A percentile compares a stretch with the other conserved stretches of the same genome.
These are phyloP conservation scores for Heliconius sara DNA, from an alignment of 2,888 invertebrate genomes.

Conservation along the genomic window DNA sequence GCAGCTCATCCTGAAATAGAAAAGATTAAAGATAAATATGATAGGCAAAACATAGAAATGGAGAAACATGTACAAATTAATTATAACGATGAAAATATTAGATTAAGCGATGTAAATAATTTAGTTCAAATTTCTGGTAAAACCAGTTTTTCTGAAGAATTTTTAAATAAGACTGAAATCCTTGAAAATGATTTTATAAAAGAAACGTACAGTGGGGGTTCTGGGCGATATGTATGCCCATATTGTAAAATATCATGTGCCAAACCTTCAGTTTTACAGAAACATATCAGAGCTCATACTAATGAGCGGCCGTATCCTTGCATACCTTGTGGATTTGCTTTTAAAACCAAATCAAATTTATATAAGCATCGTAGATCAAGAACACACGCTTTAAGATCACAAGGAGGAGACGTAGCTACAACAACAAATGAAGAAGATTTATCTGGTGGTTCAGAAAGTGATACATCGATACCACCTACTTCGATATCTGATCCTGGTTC, in stretches of 20 bases:
- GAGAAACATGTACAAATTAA: conserved; percentile 83
- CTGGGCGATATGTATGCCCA: conserved; percentile 92
- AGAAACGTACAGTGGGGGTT: conserved; percentile 74
- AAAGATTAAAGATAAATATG: conserved; percentile 69
- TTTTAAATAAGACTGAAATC: conserved; percentile 83
- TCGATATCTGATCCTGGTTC: conserved; percentile 73
- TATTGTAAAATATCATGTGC: conserved; percentile 95
- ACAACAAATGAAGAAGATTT: conserved; percentile 84
- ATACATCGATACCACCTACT: conserved; percentile 76
- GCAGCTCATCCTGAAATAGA: conserved; percentile 79
- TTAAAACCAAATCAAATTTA: conserved; percentile 96
- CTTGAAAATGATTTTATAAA: conserved; percentile 81
- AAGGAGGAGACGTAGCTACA: conserved; percentile 83
- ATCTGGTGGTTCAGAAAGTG: conserved; percentile 85
- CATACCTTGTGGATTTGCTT: conserved; percentile 94
- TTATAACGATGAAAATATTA: conserved; percentile 77
- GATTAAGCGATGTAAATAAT: conserved; percentile 80
- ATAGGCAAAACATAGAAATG: conserved; percentile 62
- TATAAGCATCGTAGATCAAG: conserved; percentile 94
- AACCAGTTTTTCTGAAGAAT: conserved; percentile 82
- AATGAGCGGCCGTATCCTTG: conserved; percentile 97
- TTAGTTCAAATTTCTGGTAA: conserved; percentile 80
- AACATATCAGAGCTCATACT: conserved; percentile 96
- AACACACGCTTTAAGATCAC: conserved; percentile 87
- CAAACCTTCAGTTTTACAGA: conserved; percentile 96